phyloP scores from a whole-genome alignment of 2,888 invertebrate genomes.

The Oscheius myriophilus region DNA sequence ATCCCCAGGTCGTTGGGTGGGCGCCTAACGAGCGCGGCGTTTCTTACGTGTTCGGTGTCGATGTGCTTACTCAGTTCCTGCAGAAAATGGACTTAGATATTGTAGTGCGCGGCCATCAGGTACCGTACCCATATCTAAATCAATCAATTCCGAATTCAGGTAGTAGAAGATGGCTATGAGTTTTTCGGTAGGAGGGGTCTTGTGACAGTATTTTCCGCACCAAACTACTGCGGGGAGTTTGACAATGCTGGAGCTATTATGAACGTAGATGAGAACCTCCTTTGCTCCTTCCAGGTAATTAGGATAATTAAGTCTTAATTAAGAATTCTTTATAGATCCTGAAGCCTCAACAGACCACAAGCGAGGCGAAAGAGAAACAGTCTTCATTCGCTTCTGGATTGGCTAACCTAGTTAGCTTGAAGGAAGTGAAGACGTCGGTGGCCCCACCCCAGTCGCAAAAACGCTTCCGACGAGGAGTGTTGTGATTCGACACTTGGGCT shows the following conservation, averaged over 20 bases:
- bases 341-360: constrained; percentile 50
- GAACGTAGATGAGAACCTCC: constrained; percentile 70
- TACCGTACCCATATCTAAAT: constrained; percentile 16
- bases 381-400: constrained; percentile 43
- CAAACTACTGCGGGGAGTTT: constrained; percentile 76
- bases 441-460: constrained; percentile 52
- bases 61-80: constrained; percentile 64
- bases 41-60: constrained; percentile 66
- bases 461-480: constrained; percentile 63
- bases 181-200: constrained; percentile 71
- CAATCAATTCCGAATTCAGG: constrained; percentile 33
- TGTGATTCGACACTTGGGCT: constrained; percentile 33
- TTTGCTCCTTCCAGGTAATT: constrained; percentile 64
- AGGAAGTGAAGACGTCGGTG: constrained; percentile 36
- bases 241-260: constrained; percentile 76
- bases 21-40: constrained; percentile 68
- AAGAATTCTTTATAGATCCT: constrained; percentile 49
- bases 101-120: constrained; percentile 67
- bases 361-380: constrained; percentile 53
- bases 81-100: constrained; percentile 69
- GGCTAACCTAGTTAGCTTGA: constrained; percentile 51
- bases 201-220: constrained; percentile 76
- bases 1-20: constrained; percentile 65
- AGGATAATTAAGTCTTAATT: background rate
- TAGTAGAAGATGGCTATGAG: constrained; percentile 66